Conservation (phyloP, 2,888 invertebrate species). For the Cataglyphis livida region DNA sequence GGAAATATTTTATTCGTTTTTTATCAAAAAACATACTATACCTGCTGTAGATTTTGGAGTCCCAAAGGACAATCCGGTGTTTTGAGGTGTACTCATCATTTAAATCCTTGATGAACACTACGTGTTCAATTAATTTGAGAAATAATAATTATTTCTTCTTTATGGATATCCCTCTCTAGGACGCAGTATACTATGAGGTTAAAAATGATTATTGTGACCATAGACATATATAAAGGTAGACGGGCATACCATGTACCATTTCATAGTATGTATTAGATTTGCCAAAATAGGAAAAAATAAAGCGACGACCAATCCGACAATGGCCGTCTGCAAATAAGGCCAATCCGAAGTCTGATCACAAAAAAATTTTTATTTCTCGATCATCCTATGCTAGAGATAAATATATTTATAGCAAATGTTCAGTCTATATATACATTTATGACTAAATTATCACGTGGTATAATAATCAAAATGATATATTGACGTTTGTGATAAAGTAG, state of each 20-base stretch:
- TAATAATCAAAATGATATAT: background rate
- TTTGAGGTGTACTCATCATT: constrained; percentile 44
- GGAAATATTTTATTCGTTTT: background rate
- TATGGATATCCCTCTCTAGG: no score
- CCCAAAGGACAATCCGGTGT: constrained; percentile 63
- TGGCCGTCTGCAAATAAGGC: background rate
- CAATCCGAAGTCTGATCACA: background rate
- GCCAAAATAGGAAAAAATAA: background rate
- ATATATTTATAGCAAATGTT: background rate
- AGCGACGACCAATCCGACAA: background rate
- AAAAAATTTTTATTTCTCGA: background rate
- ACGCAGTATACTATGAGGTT: background rate
- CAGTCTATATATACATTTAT: background rate
- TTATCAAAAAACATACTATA: constrained; percentile 8
- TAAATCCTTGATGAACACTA: no score
- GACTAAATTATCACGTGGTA: background rate
- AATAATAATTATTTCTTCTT: background rate
- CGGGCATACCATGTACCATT: background rate
- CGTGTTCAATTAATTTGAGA: background rate
- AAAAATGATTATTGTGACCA: background rate
- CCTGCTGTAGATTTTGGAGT: constrained; percentile 64
- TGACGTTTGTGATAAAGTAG: background rate
- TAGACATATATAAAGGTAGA: background rate
- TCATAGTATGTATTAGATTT: background rate
- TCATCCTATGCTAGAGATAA: background rate